Conservation (phyloP, 2,888 invertebrate genomes). For the Catocala sponsa region DNA sequence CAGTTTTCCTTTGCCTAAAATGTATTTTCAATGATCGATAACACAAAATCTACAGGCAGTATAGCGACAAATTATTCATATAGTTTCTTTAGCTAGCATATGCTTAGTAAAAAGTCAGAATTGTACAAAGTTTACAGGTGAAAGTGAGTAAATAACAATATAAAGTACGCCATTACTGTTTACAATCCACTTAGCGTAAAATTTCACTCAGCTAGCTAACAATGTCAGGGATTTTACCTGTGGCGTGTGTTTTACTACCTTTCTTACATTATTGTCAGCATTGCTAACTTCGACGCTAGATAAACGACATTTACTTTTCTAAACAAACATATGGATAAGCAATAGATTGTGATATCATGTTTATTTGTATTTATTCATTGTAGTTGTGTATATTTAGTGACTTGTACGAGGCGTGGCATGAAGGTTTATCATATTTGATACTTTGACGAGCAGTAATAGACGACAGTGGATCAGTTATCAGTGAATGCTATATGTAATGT, state of each 20-base stretch:
- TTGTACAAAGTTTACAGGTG: constrained; percentile 8
- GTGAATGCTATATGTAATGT: no score
- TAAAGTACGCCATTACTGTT: constrained; percentile 26
- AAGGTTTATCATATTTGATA: no score
- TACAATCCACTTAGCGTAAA: constrained; percentile 30
- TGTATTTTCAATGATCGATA: no score
- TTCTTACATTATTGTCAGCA: background rate
- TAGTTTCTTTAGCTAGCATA: no score
- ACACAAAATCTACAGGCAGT: no score
- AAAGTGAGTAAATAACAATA: constrained; percentile 38
- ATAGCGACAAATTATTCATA: no score
- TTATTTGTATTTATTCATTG: background rate
- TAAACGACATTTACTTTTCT: background rate
- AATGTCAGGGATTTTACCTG: constrained; percentile 25
- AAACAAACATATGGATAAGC: background rate
- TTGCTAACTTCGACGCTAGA: background rate
- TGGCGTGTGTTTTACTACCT: constrained; percentile 1
- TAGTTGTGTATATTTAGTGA: no score
- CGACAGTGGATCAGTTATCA: no score
- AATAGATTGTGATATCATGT: background rate
- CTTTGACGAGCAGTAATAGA: no score
- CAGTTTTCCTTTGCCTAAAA: no score
- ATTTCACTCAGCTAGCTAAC: constrained; percentile 30
- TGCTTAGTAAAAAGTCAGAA: background rate
- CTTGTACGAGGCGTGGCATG: no score